phyloP scores from a whole-genome alignment of 2,888 invertebrate species.

The Tiliacea citrago region DNA sequence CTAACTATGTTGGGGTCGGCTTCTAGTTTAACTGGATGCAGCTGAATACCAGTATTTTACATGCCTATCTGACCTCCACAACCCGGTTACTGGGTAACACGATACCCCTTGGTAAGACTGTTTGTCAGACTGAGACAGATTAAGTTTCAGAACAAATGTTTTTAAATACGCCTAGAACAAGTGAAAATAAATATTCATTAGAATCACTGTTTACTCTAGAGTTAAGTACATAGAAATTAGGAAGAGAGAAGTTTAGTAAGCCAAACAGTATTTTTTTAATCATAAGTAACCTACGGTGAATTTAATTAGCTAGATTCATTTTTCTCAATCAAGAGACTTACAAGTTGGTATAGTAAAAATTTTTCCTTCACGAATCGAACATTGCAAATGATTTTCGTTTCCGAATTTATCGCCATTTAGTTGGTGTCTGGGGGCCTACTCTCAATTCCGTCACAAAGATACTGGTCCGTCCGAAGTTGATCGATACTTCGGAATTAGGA shows the following conservation, averaged over 20 bases:
- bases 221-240: not conserved
- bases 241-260: not conserved
- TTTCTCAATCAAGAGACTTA: not conserved
- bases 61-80: too few species aligned
- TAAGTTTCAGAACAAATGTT: not conserved
- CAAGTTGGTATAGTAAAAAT: not conserved
- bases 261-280: too few species aligned
- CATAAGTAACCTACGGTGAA: not conserved
- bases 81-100: too few species aligned
- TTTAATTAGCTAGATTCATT: not conserved
- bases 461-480: too few species aligned
- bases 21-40: too few species aligned
- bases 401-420: constrained; percentile 3
- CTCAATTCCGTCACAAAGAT: too few species aligned
- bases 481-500: too few species aligned
- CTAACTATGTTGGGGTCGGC: too few species aligned
- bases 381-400: constrained; percentile 13
- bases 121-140: not conserved
- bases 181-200: not conserved
- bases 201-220: not conserved
- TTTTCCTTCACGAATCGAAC: not conserved
- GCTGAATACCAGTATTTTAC: too few species aligned
- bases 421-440: not conserved
- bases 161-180: not conserved
- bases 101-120: too few species aligned